Evolutionary conservation across 2,797 vertebrate genomes (phyloP), one percentile per base, ranked within the genome.

Genomic region (Melanotaenia trifasciata): DNA sequence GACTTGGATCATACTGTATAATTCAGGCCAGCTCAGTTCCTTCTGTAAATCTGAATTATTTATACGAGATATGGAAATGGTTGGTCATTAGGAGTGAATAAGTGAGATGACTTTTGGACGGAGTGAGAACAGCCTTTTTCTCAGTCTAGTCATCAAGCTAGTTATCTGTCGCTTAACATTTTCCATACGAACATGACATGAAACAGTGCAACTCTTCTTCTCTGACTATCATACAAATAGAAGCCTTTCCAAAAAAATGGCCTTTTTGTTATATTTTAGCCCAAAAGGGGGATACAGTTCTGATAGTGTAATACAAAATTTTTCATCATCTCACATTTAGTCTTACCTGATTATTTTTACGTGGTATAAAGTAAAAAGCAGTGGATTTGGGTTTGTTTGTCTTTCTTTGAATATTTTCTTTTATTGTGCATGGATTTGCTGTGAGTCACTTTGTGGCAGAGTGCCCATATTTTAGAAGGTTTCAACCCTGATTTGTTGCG

Each of bases 401-500:
- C 61, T 60, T 58, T 61, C 1, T 36, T 22, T 50, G 45, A 30
- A 30, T 58, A 26, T 18, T 22, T 43, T 20, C 13, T n/a, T 62
- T 54, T 54, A 28, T 9, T 64, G 59, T 51, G 67, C 14, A 57
- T 26, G 47, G 30, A 40, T 67, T 76, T 32, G n/a, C 65, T 38
- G 58, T 4, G 63, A 78, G 64, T 53, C 62, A 56, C n/a, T 79
- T 72, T 32, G 43, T 67, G 65, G 54, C 68, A 62, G n/a, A 33
- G 32, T 24, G 62, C 64, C 67, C 60, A 40, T 38, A 75, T 64
- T 47, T 14, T 63, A 20, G 40, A 32, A 70, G 43, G 40, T 54
- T 33, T 53, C 45, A 64, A 53, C 56, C 70, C 64, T 32, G 58
- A 59, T 72, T 72, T 84, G 73, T 78, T 70, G 63, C 45, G 54